A percentile compares a stretch with the other conserved stretches of the same genome.
Evolutionary conservation across 2,113 vertebrate genomes (phyloP).

Genomic region (Zapus hudsonius): DNA sequence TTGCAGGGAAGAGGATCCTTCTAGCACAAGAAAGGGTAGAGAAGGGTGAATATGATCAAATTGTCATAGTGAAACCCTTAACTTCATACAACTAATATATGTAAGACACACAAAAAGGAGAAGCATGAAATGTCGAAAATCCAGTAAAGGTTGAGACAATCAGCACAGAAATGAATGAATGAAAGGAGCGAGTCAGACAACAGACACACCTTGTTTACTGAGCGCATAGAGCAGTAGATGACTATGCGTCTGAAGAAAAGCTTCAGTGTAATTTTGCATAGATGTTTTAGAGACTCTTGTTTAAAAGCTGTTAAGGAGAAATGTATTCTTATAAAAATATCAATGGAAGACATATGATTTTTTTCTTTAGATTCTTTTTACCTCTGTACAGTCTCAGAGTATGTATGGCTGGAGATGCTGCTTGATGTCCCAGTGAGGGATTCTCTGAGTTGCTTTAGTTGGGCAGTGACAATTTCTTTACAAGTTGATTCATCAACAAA

Average conservation of each 20-base stretch:
- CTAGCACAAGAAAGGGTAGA: background rate
- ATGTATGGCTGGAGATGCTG: background rate
- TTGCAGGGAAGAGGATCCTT: too few species aligned
- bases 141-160: background rate
- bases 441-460: background rate
- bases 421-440: background rate
- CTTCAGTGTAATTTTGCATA: background rate
- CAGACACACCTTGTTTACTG: too few species aligned
- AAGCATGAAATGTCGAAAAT: background rate
- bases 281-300: background rate
- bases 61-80: background rate
- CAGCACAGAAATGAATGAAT: background rate
- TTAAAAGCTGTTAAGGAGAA: background rate
- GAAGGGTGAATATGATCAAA: background rate
- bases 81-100: background rate
- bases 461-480: background rate
- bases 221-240: background rate
- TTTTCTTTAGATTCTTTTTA: background rate
- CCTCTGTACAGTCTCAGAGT: background rate
- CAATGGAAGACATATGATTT: background rate
- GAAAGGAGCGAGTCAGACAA: background rate
- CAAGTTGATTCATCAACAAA: background rate
- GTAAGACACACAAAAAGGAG: background rate
- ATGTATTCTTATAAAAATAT: background rate
- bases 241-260: background rate